phyloP scores from a whole-genome alignment of 2,888 invertebrate species.

The Tachina fera region DNA sequence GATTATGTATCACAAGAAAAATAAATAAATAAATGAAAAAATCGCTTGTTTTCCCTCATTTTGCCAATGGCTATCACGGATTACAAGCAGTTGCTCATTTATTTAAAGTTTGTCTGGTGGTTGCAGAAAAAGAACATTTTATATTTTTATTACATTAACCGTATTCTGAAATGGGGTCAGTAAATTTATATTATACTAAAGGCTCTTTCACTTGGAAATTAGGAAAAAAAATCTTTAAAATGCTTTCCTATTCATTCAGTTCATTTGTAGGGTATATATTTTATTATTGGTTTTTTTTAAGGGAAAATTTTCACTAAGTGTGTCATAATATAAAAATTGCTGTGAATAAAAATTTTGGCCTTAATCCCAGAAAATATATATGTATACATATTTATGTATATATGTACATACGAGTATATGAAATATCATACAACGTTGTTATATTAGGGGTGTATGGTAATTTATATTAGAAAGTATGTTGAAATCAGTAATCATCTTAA shows the following conservation, averaged over 20 bases:
- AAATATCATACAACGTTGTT: too few species aligned
- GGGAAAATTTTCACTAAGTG: constrained; percentile 27
- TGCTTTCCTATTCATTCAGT: neutral
- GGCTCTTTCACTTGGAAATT: constrained; percentile 9
- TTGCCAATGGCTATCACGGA: constrained; percentile 18
- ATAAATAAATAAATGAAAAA: too few species aligned
- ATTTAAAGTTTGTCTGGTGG: neutral
- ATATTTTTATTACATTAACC: neutral
- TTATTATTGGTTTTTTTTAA: constrained; percentile 10
- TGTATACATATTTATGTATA: too few species aligned
- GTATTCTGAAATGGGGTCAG: constrained; percentile 1
- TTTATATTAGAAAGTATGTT: too few species aligned
- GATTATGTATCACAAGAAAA: neutral
- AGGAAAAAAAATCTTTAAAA: neutral
- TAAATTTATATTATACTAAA: constrained; percentile 9
- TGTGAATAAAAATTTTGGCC: constrained; percentile 34
- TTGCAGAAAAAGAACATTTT: constrained; percentile 1
- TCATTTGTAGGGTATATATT: neutral
- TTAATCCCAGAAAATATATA: constrained; percentile 6
- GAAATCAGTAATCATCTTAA: too few species aligned
- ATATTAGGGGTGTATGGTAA: too few species aligned
- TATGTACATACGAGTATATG: too few species aligned
- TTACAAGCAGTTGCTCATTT: neutral
- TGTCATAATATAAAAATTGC: constrained; percentile 54
- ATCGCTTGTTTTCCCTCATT: neutral